phyloP scores from a whole-genome alignment of 2,888 invertebrate species.

The Leptopilina myrica region DNA sequence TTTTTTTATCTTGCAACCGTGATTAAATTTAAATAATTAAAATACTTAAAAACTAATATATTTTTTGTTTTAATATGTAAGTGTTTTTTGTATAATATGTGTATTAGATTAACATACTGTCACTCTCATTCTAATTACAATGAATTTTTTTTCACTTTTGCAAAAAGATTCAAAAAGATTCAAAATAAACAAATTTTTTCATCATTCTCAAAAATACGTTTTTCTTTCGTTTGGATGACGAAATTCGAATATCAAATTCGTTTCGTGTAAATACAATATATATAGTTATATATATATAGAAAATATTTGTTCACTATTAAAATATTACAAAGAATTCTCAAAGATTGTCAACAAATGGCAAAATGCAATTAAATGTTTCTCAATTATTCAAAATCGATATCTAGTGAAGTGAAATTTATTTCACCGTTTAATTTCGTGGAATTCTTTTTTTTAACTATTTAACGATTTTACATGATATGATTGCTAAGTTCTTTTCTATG shows the following conservation, averaged over 20 bases:
- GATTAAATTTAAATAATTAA: neutral
- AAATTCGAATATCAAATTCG: constrained; percentile 1
- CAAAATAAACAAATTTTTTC: no score
- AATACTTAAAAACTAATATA: constrained; percentile 11
- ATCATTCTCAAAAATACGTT: no score
- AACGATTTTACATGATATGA: neutral
- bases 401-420: neutral
- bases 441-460: neutral
- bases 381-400: neutral
- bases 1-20: neutral
- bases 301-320: constrained; percentile 20
- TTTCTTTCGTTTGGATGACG: no score
- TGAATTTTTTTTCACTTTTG: neutral
- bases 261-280: constrained; percentile 17
- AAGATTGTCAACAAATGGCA: constrained; percentile 11
- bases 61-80: neutral
- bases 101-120: constrained; percentile 19
- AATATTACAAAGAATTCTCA: constrained; percentile 1
- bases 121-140: constrained; percentile 31
- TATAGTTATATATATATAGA: constrained; percentile 18
- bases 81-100: no score
- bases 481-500: neutral
- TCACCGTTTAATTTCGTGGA: neutral
- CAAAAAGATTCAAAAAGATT: neutral
- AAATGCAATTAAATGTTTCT: neutral